Evolutionary conservation across 53 echinoderm and acorn worm species (phyloP), one percentile per base, ranked within the genome.

Genomic region (Pentamera pediparva): DNA sequence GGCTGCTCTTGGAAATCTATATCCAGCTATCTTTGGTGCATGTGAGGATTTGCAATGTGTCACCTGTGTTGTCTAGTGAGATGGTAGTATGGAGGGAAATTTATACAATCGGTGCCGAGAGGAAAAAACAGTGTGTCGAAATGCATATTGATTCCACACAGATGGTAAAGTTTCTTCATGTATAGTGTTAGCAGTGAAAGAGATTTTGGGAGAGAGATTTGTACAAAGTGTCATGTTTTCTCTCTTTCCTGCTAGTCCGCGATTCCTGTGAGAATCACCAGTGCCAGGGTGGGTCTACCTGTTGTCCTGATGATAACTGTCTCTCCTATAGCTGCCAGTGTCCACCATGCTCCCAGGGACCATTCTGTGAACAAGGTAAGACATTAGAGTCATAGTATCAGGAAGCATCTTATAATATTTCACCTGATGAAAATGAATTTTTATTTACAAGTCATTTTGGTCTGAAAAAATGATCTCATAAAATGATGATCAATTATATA

Each of bases 311-410:
- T 15, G 38, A 75, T 3, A 48, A 49, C 52, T 95, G 96, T 50
- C 52, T 82, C 0, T 69, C 82, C 17, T 95, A 95, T 38, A 82
- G 65, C 65, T 95, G 96, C 39, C 75, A 80, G 33, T 95, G 96
- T 56, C 71, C 85, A 10, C 76, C 75, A 0, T 95, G 96, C 74
- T 91, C 82, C 39, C 79, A 81, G 11, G 96, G 96, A 32, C 62
- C 64, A 13, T 95, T 74, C 75, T 95, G 96, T 78, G 52, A 82
- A 58, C 69, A 85, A 50, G 60, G 96, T 95, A 65, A 85, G 89
- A 80, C 22, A 38, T 34, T 18, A n/a, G n/a, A n/a, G n/a, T n/a
- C n/a, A n/a, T n/a, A n/a, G n/a, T n/a, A n/a, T n/a, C n/a, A n/a
- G n/a, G n/a, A n/a, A n/a, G n/a, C n/a, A n/a, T n/a, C n/a, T n/a